Evolutionary conservation across 1,140 invertebrate genomes (phyloP).

Genomic region (Drosophila obscura): DNA sequence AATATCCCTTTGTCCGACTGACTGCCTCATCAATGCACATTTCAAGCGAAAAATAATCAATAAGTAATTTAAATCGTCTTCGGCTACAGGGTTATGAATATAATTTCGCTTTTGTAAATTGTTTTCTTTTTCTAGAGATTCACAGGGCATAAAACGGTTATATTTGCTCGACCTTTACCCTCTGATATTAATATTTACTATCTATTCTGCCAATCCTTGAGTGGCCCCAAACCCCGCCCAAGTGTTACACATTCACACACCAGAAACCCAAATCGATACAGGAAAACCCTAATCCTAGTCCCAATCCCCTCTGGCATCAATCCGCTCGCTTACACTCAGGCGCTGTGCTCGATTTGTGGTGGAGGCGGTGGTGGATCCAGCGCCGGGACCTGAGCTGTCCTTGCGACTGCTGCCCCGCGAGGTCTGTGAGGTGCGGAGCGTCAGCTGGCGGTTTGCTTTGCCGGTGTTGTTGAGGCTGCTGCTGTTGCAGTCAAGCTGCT

Average conservation of each 20-base stretch:
- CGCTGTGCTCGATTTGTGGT: slow-evolving; percentile 69
- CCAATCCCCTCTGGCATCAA: slow-evolving; percentile 21
- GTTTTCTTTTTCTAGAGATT: too few relatives aligned
- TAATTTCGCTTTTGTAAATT: too few relatives aligned
- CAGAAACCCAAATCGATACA: slow-evolving; percentile 9
- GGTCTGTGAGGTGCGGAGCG: slow-evolving; percentile 69
- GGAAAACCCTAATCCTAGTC: slow-evolving; percentile 7
- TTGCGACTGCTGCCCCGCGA: slow-evolving; percentile 56
- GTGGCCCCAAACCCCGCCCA: neutral
- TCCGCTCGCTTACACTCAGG: slow-evolving; percentile 75
- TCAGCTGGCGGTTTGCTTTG: slow-evolving; percentile 78
- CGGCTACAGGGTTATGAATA: too few relatives aligned
- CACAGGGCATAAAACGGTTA: too few relatives aligned
- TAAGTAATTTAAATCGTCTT: too few relatives aligned
- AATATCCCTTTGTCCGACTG: too few relatives aligned
- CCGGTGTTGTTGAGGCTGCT: slow-evolving; percentile 57
- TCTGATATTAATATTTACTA: slow-evolving; percentile 1
- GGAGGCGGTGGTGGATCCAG: slow-evolving; percentile 42
- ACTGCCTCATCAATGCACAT: too few relatives aligned
- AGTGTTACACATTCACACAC: slow-evolving; percentile 33
- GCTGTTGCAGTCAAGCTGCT: slow-evolving; percentile 80
- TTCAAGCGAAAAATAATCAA: too few relatives aligned
- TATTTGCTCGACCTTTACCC: too few relatives aligned
- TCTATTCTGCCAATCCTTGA: neutral
- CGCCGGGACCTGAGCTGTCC: slow-evolving; percentile 40